phyloP scores from a whole-genome alignment of 2,888 invertebrate genomes.

The Drosophila diplacantha region DNA sequence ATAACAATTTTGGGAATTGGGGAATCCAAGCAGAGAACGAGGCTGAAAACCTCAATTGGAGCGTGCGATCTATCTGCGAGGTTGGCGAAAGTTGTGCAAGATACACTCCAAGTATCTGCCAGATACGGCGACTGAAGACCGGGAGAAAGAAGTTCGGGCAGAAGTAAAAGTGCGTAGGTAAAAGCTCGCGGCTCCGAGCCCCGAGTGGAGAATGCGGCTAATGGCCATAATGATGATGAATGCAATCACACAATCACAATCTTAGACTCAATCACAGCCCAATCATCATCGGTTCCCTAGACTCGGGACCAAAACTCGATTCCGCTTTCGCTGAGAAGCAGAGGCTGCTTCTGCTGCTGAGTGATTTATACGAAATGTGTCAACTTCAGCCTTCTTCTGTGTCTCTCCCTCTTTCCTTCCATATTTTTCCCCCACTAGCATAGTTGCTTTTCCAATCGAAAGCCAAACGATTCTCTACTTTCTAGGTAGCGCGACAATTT shows the following conservation, averaged over 20 bases:
- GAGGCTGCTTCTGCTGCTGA: conserved; percentile 16
- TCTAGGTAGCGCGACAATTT: conserved; percentile 44
- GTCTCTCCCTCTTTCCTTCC: conserved; percentile 7
- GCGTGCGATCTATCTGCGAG: conserved; percentile 58
- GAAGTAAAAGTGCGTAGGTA: conserved; percentile 68
- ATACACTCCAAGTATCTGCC: conserved; percentile 18
- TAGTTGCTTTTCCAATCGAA: conserved; percentile 52
- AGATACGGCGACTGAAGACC: neutral
- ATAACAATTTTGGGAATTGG: conserved; percentile 36
- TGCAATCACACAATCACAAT: conserved; percentile 54
- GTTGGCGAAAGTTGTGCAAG: conserved; percentile 58
- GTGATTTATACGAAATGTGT: conserved; percentile 59
- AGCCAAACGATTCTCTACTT: conserved; percentile 41
- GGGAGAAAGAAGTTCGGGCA: neutral
- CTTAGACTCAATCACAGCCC: conserved; percentile 23
- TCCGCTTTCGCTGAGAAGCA: conserved; percentile 31
- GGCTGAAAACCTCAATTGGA: conserved; percentile 52
- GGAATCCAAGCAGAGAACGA: conserved; percentile 22
- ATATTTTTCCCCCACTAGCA: conserved; percentile 14
- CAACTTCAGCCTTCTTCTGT: conserved; percentile 15
- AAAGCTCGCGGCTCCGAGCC: conserved; percentile 33
- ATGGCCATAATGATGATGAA: conserved; percentile 69
- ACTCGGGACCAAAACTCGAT: conserved; percentile 13
- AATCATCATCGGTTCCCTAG: conserved; percentile 41
- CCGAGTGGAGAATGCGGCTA: conserved; percentile 45